A percentile compares a stretch with the other conserved stretches of the same genome.
phyloP scores from a whole-genome alignment of 2,113 vertebrate genomes.

The Sphyrna mokarran region DNA sequence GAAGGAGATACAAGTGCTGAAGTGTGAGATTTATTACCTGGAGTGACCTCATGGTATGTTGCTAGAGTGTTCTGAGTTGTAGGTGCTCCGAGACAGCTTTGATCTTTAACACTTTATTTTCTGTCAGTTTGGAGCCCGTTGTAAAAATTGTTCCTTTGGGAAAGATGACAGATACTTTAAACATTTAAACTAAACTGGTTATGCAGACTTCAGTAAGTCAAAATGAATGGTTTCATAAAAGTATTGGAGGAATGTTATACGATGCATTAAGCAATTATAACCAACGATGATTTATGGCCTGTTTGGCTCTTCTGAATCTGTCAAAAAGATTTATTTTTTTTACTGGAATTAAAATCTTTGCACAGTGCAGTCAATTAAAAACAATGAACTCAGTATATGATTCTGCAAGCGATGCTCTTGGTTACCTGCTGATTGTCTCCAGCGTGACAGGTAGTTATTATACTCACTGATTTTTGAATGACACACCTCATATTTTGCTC shows the following conservation, averaged over 20 bases:
- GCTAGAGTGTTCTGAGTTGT: neutral
- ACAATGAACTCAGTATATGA: neutral
- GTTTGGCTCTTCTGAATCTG: neutral
- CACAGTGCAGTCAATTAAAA: neutral
- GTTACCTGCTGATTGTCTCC: neutral
- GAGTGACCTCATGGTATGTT: neutral
- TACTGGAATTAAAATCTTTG: neutral
- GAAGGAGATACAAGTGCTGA: neutral
- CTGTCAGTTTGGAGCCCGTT: neutral
- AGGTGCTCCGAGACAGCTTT: neutral
- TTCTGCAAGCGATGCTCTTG: neutral
- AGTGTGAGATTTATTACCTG: neutral
- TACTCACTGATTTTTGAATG: neutral
- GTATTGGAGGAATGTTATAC: neutral
- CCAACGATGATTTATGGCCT: neutral
- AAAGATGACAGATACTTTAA: neutral
- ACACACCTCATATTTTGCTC: neutral
- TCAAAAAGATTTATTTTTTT: neutral
- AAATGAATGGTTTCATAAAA: slow-evolving; percentile 1
- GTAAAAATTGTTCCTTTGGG: neutral
- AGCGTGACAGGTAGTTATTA: neutral
- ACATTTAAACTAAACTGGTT: neutral
- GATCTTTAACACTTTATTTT: neutral
- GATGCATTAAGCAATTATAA: neutral
- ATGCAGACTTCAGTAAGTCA: neutral